phyloP scores from a whole-genome alignment of 2,797 vertebrate species.

The Potorous gilbertii region DNA sequence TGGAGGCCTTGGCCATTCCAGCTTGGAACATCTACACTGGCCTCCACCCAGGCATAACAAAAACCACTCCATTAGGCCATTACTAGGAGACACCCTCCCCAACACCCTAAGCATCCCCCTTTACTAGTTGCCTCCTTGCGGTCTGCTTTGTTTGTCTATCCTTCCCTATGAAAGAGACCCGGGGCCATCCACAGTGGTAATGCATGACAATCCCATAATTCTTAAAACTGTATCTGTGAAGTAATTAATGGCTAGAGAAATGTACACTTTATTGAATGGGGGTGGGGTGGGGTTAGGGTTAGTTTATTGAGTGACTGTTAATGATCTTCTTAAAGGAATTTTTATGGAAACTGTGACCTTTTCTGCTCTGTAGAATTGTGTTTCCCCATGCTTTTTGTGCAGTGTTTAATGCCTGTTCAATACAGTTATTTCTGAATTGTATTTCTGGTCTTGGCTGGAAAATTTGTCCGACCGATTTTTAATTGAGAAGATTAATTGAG shows the following conservation, averaged over 20 bases:
- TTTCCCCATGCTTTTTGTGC: constrained; percentile 84
- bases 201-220: constrained; percentile 91
- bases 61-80: constrained; percentile 60
- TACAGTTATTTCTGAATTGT: constrained; percentile 82
- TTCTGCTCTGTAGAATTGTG: constrained; percentile 80
- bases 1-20: constrained; percentile 62
- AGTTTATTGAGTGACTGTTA: constrained; percentile 76
- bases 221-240: constrained; percentile 80
- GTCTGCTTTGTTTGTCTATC: constrained; percentile 73
- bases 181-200: constrained; percentile 85
- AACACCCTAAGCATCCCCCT: constrained; percentile 46
- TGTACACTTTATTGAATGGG: constrained; percentile 69
- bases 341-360: constrained; percentile 83
- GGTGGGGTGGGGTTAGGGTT: constrained; percentile 54
- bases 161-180: constrained; percentile 68
- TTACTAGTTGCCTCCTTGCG: constrained; percentile 51
- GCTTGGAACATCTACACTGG: constrained; percentile 10
- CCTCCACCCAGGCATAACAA: constrained; percentile 23
- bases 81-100: constrained; percentile 45
- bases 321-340: constrained; percentile 81
- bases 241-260: constrained; percentile 78
- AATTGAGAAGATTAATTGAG: constrained; percentile 71
- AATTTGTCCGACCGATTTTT: constrained; percentile 67
- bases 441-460: constrained; percentile 78
- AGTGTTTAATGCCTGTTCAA: constrained; percentile 85